These are phyloP conservation scores for Pocota personata DNA, from an alignment of 2,888 invertebrate genomes.

Conservation along the genomic window DNA sequence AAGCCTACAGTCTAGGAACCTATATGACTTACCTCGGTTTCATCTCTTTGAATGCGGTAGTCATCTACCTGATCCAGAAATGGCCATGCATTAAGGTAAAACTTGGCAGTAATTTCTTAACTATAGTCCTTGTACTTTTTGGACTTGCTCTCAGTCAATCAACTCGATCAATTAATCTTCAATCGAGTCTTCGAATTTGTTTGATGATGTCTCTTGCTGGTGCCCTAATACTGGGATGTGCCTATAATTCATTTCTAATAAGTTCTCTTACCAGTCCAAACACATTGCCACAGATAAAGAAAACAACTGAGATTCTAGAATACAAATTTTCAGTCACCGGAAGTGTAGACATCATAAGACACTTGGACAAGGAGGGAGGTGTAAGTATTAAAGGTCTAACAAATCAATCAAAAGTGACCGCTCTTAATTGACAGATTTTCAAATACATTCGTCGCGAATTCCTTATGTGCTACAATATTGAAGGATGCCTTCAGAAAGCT, in stretches of 20 bases:
- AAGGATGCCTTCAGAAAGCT: constrained; percentile 79
- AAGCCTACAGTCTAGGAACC: constrained; percentile 37
- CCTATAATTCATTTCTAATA: constrained; percentile 80
- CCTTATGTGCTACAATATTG: constrained; percentile 79
- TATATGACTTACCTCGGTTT: constrained; percentile 63
- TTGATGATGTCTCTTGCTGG: constrained; percentile 75
- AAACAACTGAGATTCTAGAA: constrained; percentile 77
- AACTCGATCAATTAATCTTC: constrained; percentile 10
- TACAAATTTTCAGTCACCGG: constrained; percentile 79
- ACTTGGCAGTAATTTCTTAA: constrained; percentile 69
- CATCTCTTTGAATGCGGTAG: constrained; percentile 74
- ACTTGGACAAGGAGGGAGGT: constrained; percentile 79
- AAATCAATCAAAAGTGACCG: neutral
- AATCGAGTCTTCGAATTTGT: constrained; percentile 40
- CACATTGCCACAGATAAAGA: constrained; percentile 78
- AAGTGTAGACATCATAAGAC: constrained; percentile 79
- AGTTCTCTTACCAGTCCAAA: constrained; percentile 81
- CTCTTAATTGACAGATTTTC: constrained; percentile 76
- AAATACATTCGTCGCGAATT: constrained; percentile 80
- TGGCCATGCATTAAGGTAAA: constrained; percentile 47
- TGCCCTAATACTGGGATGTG: constrained; percentile 78
- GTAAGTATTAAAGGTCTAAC: constrained; percentile 68
- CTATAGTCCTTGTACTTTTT: constrained; percentile 74
- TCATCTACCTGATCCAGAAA: constrained; percentile 74
- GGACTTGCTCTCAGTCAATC: constrained; percentile 78